phyloP scores from a whole-genome alignment of 2,113 vertebrate species.

The Malaclemys terrapin region DNA sequence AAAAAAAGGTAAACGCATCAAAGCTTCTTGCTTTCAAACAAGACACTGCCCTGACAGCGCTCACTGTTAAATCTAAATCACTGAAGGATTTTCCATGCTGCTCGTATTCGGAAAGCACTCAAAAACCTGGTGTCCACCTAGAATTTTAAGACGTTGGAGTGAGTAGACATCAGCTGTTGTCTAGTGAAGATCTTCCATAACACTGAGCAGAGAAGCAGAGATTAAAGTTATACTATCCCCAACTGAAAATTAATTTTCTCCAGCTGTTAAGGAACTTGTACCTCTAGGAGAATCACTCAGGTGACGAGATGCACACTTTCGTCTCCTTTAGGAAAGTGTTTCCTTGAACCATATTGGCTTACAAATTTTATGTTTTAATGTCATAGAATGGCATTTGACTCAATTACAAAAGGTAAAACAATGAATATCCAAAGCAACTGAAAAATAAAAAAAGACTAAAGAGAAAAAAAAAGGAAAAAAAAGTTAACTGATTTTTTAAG shows the following conservation, averaged over 20 bases:
- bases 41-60: background rate
- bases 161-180: constrained; percentile 59
- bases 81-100: constrained; percentile 69
- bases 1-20: constrained; percentile 7
- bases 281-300: constrained; percentile 61
- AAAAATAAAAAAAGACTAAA: background rate
- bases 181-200: constrained; percentile 64
- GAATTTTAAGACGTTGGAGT: constrained; percentile 55
- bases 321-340: constrained; percentile 34
- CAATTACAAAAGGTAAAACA: constrained; percentile 39
- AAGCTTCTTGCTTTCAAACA: constrained; percentile 29
- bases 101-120: constrained; percentile 34
- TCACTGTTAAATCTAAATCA: constrained; percentile 50
- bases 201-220: constrained; percentile 70
- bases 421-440: background rate
- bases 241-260: constrained; percentile 77
- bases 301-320: constrained; percentile 61
- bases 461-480: background rate
- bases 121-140: constrained; percentile 46
- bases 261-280: constrained; percentile 68
- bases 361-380: constrained; percentile 33
- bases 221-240: constrained; percentile 67
- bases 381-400: constrained; percentile 42
- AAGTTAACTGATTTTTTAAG: background rate
- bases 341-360: constrained; percentile 26